phyloP scores from a whole-genome alignment of 2,113 vertebrate genomes.

The Oreotrochilus melanogaster region DNA sequence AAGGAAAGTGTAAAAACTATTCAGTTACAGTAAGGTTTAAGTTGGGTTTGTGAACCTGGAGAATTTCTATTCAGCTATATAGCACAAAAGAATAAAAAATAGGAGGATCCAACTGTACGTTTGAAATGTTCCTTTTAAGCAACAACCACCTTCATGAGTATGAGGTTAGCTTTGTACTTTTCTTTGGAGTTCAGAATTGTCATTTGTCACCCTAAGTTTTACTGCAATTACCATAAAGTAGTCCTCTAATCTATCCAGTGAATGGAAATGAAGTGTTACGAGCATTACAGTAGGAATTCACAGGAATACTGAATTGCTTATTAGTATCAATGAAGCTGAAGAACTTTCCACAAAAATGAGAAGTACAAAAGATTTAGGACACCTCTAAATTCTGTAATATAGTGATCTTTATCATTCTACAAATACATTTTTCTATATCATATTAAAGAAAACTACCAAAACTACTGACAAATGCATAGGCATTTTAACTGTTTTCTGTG shows the following conservation, averaged over 20 bases:
- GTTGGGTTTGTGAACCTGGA: background rate
- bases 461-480: background rate
- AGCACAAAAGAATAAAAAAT: background rate
- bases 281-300: background rate
- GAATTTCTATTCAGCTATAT: background rate
- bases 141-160: background rate
- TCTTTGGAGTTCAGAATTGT: background rate
- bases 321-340: background rate
- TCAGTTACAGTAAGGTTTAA: background rate
- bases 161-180: background rate
- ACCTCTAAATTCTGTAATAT: background rate
- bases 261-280: background rate
- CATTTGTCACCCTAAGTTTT: background rate
- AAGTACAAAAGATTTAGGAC: background rate
- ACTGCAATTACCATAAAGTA: background rate
- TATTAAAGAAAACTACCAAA: background rate
- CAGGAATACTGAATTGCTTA: background rate
- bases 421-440: background rate
- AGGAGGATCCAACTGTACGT: background rate
- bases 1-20: background rate
- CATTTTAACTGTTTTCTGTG: background rate
- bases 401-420: background rate
- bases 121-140: slow-evolving; percentile 42
- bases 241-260: background rate
- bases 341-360: background rate